Evolutionary conservation across 2,797 vertebrate genomes (phyloP).

Genomic region (Halcyon chelicuti): DNA sequence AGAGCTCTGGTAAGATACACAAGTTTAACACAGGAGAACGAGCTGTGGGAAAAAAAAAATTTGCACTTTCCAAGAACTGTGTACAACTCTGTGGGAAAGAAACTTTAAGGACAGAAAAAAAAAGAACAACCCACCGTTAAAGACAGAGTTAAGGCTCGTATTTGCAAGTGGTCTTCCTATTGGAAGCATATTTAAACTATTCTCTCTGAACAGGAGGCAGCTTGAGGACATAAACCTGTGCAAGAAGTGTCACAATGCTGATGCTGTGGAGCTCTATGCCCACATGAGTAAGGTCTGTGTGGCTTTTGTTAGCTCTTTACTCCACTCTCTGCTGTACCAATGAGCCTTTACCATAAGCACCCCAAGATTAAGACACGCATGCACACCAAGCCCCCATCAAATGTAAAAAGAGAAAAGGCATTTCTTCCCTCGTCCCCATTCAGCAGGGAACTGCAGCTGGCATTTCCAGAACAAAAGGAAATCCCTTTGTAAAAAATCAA

Average conservation of each 20-base stretch:
- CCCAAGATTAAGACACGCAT: not conserved
- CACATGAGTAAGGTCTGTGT: not conserved
- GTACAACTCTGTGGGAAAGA: not conserved
- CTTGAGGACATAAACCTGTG: not conserved
- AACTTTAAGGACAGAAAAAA: not conserved
- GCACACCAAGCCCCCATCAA: not conserved
- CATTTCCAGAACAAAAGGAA: not conserved
- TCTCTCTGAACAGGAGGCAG: not conserved
- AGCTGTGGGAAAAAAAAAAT: not conserved
- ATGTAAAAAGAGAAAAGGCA: not conserved
- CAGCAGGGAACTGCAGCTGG: not conserved
- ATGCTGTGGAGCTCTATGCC: not conserved
- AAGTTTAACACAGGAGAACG: not conserved
- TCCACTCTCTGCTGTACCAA: not conserved
- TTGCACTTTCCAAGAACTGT: not conserved
- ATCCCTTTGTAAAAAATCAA: not conserved
- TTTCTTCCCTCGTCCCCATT: not conserved
- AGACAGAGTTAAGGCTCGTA: slow-evolving; percentile 1
- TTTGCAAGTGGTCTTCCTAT: not conserved
- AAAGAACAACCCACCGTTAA: too few species aligned
- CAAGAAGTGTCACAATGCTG: not conserved
- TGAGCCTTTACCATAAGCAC: not conserved
- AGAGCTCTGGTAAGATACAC: not conserved
- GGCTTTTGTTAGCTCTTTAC: not conserved
- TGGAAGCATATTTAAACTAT: not conserved